Evolutionary conservation across 2,113 vertebrate species (phyloP), one percentile per base, ranked within the genome.

Genomic region (Chloropsis cyanopogon): DNA sequence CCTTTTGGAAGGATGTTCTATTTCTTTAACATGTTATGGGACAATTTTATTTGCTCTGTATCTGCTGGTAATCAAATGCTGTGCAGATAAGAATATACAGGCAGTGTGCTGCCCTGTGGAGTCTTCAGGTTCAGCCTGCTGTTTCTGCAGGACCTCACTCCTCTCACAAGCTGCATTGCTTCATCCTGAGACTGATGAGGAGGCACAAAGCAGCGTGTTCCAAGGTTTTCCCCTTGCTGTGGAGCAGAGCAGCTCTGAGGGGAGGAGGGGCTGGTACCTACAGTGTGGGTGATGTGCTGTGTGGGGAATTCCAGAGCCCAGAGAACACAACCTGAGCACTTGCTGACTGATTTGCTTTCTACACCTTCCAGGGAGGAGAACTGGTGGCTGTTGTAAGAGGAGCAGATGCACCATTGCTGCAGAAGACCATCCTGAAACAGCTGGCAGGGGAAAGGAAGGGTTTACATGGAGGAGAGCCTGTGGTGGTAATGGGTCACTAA

Each of bases 321-420:
- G 31, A 35, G n/a, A 29, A 54, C 57, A 82, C 24, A 23, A 4
- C 26, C 35, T 28, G 46, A 65, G 52, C 44, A 15, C 47, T n/a
- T 28, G 46, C 37, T 81, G 35, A 76, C 81, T 39, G 52, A 33
- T 53, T n/a, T 70, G 39, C 24, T 80, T 88, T 68, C 64, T 41
- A 59, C 75, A 33, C 39, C 20, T 96, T 94, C 63, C 88, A 99
- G 99, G 98, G 98, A 39, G 99, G 99, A 47, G 97, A 98, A 64
- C 83, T 99, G 80, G 98, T 99, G 92, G 98, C 98, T 16, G 97
- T 98, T 82, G 97, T 99, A 84, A 97, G 98, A 88, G 99, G 99
- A 49, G 98, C 93, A 8, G 98, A 99, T 1, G 98, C 98, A 71
- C 98, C 98, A 1, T 78, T 99, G 87, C 98, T 99, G 82, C 98